Evolutionary conservation across 1,140 invertebrate genomes (phyloP), one percentile per base, ranked within the genome.

Genomic region (Pygmarrhopalites habei): DNA sequence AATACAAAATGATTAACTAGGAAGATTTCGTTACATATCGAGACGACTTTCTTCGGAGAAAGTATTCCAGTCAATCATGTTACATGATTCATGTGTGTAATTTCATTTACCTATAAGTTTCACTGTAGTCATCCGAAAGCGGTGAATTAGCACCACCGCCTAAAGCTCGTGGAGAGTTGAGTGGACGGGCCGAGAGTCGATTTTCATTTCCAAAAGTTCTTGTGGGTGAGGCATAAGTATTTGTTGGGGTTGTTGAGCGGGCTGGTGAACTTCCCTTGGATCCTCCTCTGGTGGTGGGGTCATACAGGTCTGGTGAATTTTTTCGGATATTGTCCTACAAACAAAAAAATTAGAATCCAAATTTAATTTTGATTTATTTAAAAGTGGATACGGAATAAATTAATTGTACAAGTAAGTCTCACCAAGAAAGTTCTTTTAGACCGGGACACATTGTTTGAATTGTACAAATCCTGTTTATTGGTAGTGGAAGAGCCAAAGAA

Each of bases 61-160:
- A n/a, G n/a, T n/a, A n/a, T n/a, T n/a, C n/a, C n/a, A n/a, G n/a
- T n/a, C n/a, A n/a, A n/a, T n/a, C n/a, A n/a, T n/a, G n/a, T n/a
- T n/a, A n/a, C n/a, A n/a, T n/a, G n/a, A n/a, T n/a, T n/a, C n/a
- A n/a, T n/a, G n/a, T n/a, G n/a, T n/a, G n/a, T n/a, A n/a, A n/a
- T n/a, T n/a, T n/a, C n/a, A n/a, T n/a, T 7, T 35, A 35, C 60
- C 83, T 77, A 65, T 84, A 83, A 0, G 83, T 85, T 73, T 86
- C 84, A 1, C 83, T 82, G 71, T 82, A 87, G 72, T 86, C 84
- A 58, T 85, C 84, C 70, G 71, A 79, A 74, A 72, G 5, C 43
- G 68, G 60, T 10, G 66, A 67, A 64, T 62, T 67, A 2, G 59
- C 47, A n/a, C 64, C 64, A n/a, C 64, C 64, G 14, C 69, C 64